Base-by-base conservation (phyloP, 2,888 invertebrate species). In the Caenorhabditis plicata region DNA sequence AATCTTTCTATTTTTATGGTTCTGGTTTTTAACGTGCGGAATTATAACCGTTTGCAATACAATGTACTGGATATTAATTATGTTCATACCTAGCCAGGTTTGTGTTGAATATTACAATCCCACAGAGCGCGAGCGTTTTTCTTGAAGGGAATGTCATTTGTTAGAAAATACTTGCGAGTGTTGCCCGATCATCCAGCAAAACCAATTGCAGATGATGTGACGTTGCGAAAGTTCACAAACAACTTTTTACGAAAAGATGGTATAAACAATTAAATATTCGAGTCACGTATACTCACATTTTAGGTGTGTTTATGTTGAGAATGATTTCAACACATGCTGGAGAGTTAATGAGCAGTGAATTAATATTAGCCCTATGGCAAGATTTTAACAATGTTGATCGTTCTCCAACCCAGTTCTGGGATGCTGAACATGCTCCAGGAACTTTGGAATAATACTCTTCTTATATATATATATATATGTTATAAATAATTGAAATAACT, bases 261-360 rank as follows among this genome's bases (percentile, higher is more conserved):
- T 62, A 33, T 15, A 26, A 40, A 41, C 19, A 40, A 15, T 35
- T 32, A 7, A 20, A 11, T 26, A n/a, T n/a, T 26, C 4, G 3
- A 41, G 19, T 11, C 23, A 36, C 26, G 26, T 23, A 3, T n/a
- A 17, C n/a, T n/a, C n/a, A n/a, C 22, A 22, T 33, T 58, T 22
- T 66, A 64, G 81, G 81, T 38, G 69, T 80, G n/a, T 81, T 81
- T 58, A 81, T 81, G 80, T 65, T 81, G 27, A 73, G 81, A 19
- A 81, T 80, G 75, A 79, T 81, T 44, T 78, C 78, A 3, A 81
- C 80, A 2, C 81, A 81, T 52, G 81, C 81, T 25, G 81, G 81
- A 27, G 81, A 81, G 45, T 61, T 81, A 32, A 80, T 81, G 77
- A 75, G 67, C 51, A 74, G 75, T 52, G 81, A 81, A 56, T 57